These are phyloP conservation scores for Caenorhabditis afra DNA, from an alignment of 2,888 invertebrate genomes.

Conservation along the genomic window DNA sequence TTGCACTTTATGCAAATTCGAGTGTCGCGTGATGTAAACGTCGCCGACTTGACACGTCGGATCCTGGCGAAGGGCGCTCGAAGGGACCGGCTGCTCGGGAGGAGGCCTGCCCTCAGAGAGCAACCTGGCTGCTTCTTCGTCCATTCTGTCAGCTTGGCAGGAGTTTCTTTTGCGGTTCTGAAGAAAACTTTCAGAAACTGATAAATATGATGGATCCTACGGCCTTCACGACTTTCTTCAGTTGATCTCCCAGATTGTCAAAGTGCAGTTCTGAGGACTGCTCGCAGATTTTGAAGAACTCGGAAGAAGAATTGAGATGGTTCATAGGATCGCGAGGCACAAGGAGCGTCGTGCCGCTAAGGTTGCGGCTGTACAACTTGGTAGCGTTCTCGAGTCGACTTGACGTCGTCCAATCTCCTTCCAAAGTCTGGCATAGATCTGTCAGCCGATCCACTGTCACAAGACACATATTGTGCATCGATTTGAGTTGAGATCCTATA, in stretches of 20 bases:
- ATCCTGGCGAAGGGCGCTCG: constrained; percentile 40
- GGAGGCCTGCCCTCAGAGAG: constrained; percentile 17
- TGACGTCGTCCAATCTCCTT: constrained; percentile 82
- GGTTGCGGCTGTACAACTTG: constrained; percentile 92
- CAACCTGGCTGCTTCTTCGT: constrained; percentile 7
- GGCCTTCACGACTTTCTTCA: constrained; percentile 82
- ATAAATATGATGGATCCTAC: constrained; percentile 3
- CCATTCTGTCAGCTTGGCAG: constrained; percentile 48
- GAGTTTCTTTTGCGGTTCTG: constrained; percentile 56
- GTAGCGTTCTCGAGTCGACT: constrained; percentile 93
- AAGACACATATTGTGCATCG: constrained; percentile 96
- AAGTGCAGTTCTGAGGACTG: constrained; percentile 96
- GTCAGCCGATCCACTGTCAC: constrained; percentile 83
- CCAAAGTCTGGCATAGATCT: constrained; percentile 44
- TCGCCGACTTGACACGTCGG: constrained; percentile 81
- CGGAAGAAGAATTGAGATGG: constrained; percentile 81
- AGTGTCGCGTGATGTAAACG: constrained; percentile 80
- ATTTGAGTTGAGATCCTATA: constrained; percentile 93
- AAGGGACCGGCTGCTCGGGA: constrained; percentile 24
- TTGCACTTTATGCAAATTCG: constrained; percentile 82
- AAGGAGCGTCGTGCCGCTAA: constrained; percentile 91
- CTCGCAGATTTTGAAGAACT: constrained; percentile 84
- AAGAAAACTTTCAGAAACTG: background rate
- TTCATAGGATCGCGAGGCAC: constrained; percentile 86
- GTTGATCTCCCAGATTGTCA: constrained; percentile 89